These are phyloP conservation scores for Etia nguti DNA, from an alignment of 2,113 vertebrate genomes.

Conservation along the genomic window DNA sequence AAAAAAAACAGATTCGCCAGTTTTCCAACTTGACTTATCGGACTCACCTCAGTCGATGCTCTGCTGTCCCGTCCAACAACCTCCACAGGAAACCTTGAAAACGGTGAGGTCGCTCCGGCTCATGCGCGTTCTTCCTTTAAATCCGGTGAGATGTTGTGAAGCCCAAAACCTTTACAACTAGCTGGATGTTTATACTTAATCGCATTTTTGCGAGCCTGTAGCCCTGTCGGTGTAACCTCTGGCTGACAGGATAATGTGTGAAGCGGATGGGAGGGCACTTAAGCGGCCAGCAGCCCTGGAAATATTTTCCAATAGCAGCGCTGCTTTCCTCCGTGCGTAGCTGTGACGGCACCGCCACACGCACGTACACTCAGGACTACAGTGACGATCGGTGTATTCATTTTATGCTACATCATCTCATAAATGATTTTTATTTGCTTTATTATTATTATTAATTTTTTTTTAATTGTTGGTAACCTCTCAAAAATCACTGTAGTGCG, in stretches of 20 bases:
- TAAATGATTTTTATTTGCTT: neutral
- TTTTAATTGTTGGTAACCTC: neutral
- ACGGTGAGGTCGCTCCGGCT: neutral
- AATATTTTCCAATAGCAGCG: slow-evolving; percentile 46
- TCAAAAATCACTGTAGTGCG: neutral
- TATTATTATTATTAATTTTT: neutral
- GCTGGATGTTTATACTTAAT: neutral
- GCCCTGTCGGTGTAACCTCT: slow-evolving; percentile 27
- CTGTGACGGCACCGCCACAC: slow-evolving; percentile 41
- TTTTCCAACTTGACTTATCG: slow-evolving; percentile 36
- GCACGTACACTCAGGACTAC: neutral
- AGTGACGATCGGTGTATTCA: neutral
- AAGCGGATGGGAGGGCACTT: slow-evolving; percentile 29
- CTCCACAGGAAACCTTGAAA: slow-evolving; percentile 1
- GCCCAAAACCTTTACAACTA: neutral
- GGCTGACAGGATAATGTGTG: slow-evolving; percentile 26
- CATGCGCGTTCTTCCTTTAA: neutral
- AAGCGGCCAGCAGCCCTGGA: neutral
- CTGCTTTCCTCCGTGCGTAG: slow-evolving; percentile 36
- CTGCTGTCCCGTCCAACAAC: slow-evolving; percentile 59
- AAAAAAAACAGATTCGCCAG: neutral
- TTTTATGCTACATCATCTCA: neutral
- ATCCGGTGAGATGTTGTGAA: neutral
- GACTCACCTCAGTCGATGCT: slow-evolving; percentile 61
- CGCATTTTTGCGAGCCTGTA: slow-evolving; percentile 28